Evolutionary conservation across 2,888 invertebrate species (phyloP).

Genomic region (Cataglyphis livida): DNA sequence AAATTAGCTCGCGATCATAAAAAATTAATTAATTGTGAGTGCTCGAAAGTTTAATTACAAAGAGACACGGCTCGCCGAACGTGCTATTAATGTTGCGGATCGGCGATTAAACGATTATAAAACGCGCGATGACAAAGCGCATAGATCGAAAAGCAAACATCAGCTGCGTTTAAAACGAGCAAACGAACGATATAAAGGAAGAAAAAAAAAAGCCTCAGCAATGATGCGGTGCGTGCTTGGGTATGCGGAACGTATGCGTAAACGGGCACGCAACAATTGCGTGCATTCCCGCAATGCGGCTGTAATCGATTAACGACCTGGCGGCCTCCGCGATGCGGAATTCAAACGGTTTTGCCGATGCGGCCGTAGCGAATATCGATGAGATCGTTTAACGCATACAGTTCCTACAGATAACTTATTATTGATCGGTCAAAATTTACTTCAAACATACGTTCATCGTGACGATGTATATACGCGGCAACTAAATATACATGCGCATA

Average conservation of each 20-base stretch:
- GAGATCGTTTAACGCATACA: constrained; percentile 30
- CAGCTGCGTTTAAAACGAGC: constrained; percentile 3
- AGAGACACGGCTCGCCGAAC: not conserved
- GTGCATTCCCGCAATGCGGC: constrained; percentile 55
- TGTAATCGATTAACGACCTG: constrained; percentile 63
- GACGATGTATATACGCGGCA: not conserved
- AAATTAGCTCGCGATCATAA: not conserved
- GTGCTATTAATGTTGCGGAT: constrained; percentile 10
- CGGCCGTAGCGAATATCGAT: constrained; percentile 37
- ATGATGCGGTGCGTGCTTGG: constrained; percentile 3
- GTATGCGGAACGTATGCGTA: constrained; percentile 35
- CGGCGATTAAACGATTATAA: not conserved
- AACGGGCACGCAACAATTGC: constrained; percentile 59
- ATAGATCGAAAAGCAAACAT: constrained; percentile 35
- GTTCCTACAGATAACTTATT: constrained; percentile 23
- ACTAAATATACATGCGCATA: constrained; percentile 25
- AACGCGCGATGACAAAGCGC: not conserved
- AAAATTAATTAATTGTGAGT: constrained; percentile 12
- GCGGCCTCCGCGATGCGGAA: constrained; percentile 51
- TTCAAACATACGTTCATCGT: not conserved
- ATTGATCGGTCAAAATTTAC: constrained; percentile 13
- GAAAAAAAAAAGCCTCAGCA: not conserved
- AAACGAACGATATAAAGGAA: not conserved
- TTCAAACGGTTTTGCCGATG: constrained; percentile 49
- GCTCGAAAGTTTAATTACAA: constrained; percentile 5